phyloP scores from a whole-genome alignment of 1,140 invertebrate genomes.

The Acromyrmex charruanus region DNA sequence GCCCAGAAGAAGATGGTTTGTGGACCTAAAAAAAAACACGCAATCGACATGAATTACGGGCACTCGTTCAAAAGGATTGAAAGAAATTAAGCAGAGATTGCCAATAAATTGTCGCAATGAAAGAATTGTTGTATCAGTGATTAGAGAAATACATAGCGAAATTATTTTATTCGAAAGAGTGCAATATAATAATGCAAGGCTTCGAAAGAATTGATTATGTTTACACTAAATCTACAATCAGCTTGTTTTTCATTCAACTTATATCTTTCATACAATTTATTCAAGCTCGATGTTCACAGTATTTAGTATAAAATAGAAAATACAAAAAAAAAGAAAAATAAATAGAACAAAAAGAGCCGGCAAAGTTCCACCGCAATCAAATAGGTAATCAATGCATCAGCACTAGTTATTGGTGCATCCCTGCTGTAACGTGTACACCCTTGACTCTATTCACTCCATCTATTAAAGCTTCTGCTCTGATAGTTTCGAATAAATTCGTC shows the following conservation, averaged over 20 bases:
- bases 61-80: no score
- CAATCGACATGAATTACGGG: neutral
- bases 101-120: no score
- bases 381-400: conserved; percentile 4
- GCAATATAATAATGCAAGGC: neutral
- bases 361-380: neutral
- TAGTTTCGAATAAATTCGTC: conserved; percentile 30
- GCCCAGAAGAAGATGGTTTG: conserved; percentile 99
- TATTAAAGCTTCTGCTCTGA: conserved; percentile 29
- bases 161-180: neutral
- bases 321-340: neutral
- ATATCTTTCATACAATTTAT: neutral
- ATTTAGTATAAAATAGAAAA: neutral
- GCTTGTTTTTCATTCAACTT: neutral
- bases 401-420: neutral
- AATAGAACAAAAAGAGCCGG: neutral
- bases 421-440: no score
- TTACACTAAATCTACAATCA: neutral
- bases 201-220: neutral
- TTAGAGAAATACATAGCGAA: no score
- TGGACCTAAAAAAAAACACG: conserved; percentile 90
- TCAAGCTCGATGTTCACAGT: neutral
- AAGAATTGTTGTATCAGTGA: no score
- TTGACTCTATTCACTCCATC: neutral
- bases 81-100: no score